Evolutionary conservation across 1,140 invertebrate species (phyloP), one percentile per base, ranked within the genome.

Genomic region (Frieseomelitta varia): DNA sequence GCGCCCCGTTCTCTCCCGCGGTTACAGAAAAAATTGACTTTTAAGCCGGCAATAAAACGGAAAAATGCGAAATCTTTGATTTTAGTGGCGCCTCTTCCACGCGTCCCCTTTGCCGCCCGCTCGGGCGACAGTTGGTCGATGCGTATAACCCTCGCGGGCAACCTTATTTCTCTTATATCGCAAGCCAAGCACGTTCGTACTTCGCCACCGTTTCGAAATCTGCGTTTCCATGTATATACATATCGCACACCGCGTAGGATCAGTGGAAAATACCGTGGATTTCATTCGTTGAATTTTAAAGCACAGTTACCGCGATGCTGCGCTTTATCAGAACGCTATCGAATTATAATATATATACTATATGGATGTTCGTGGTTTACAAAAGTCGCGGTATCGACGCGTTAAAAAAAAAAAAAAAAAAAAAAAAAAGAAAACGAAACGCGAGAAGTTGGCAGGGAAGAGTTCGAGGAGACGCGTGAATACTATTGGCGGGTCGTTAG

Each of bases 1-100:
- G 55, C 47, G 55, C 39, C 72, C 63, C n/a, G 51, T 72, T 51
- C 72, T 55, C 27, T 24, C 56, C 51, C 84, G 79, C 87, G 39
- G 87, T 63, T 51, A 53, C 61, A 74, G 82, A 89, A 93, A 93
- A 93, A 91, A 94, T 94, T 93, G 94, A 90, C 91, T 93, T 94
- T 94, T 94, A 94, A 95, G 94, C 91, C 93, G 91, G 91, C 93
- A 94, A 94, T 95, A 94, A 95, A 91, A 94, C 91, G 72, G 91
- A 91, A 92, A 89, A 93, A 94, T 92, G 92, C 91, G 91, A 92
- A 91, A 92, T 92, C 88, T 92, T 89, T 90, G 92, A 92, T 93
- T 91, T 91, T 92, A 92, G 88, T 87, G 85, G 55, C 69, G 58
- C 72, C 27, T 65, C 72, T 34, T n/a, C 39, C 79, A 21, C 77